These are phyloP conservation scores for Drosophila hydei DNA, from an alignment of 1,140 invertebrate genomes.

Conservation along the genomic window DNA sequence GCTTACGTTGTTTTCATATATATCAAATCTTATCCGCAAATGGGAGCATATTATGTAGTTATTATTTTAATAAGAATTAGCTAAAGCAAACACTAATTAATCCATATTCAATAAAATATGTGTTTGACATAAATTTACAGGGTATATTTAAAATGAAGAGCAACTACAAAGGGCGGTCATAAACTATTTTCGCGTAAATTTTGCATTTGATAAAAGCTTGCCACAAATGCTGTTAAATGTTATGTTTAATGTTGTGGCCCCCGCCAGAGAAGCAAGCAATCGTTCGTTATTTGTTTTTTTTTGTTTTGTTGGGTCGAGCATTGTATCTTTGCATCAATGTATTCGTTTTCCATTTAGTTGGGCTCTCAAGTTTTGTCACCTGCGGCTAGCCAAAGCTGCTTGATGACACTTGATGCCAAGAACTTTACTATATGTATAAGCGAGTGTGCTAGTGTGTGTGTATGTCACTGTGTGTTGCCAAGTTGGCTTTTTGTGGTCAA, in stretches of 20 bases:
- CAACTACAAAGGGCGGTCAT: conserved; percentile 35
- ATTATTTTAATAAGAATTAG: no score
- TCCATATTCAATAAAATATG: no score
- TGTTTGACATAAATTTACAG: not conserved
- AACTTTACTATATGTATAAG: conserved; percentile 15
- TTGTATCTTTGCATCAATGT: conserved; percentile 17
- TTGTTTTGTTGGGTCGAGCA: conserved; percentile 2
- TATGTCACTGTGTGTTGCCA: conserved; percentile 18
- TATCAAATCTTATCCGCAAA: no score
- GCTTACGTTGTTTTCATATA: no score
- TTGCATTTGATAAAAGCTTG: conserved; percentile 38
- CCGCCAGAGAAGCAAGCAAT: conserved; percentile 37
- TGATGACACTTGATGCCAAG: conserved; percentile 45
- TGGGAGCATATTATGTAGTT: no score
- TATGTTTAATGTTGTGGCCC: conserved; percentile 64
- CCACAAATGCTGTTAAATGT: conserved; percentile 71
- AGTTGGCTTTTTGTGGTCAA: conserved; percentile 46
- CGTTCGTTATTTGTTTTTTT: not conserved
- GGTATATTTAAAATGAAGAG: conserved; percentile 16
- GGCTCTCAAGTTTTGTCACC: conserved; percentile 53
- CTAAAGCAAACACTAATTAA: no score
- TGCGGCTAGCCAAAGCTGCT: conserved; percentile 55
- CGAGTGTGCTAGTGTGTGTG: not conserved
- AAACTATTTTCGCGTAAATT: conserved; percentile 64
- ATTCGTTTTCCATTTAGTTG: conserved; percentile 10